Percentiles rank a stretch among this genome's conserved stretches.
Evolutionary conservation across 2,888 invertebrate species (phyloP).

Genomic region (Gisinianus flammeolus): DNA sequence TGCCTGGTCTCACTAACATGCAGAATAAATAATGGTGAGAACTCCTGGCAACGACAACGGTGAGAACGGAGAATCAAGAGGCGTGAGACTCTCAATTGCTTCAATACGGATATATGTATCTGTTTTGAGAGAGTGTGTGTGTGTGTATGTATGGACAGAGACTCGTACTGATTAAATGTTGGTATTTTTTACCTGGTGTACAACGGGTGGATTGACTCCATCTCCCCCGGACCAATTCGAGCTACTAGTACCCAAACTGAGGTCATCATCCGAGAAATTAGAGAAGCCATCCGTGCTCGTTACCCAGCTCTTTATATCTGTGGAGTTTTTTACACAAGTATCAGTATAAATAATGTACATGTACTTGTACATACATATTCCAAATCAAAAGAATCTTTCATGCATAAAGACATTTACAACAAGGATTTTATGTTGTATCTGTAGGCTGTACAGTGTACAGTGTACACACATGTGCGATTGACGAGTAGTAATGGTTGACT

Average conservation of each 20-base stretch:
- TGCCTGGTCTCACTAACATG: no score
- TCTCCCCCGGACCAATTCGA: slow-evolving; percentile 55
- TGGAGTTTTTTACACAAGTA: background rate
- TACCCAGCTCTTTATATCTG: slow-evolving; percentile 43
- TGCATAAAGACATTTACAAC: slow-evolving; percentile 1
- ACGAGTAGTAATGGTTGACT: background rate
- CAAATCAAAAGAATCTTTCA: slow-evolving; percentile 17
- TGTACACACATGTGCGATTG: background rate
- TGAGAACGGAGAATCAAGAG: no score
- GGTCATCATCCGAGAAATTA: slow-evolving; percentile 51
- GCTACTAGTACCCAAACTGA: slow-evolving; percentile 53
- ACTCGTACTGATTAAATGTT: no score
- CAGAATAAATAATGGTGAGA: no score
- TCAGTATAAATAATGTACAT: no score
- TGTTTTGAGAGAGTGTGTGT: no score
- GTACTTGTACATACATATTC: no score
- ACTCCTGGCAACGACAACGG: no score
- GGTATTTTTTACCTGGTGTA: slow-evolving; percentile 32
- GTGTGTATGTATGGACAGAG: no score
- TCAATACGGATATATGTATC: no score
- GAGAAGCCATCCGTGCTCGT: slow-evolving; percentile 40
- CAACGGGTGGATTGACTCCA: slow-evolving; percentile 35
- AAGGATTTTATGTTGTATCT: no score
- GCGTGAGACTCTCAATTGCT: no score
- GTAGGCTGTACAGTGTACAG: background rate